These are phyloP conservation scores for Ciconia stormi DNA, from an alignment of 2,113 vertebrate species.

Conservation along the genomic window DNA sequence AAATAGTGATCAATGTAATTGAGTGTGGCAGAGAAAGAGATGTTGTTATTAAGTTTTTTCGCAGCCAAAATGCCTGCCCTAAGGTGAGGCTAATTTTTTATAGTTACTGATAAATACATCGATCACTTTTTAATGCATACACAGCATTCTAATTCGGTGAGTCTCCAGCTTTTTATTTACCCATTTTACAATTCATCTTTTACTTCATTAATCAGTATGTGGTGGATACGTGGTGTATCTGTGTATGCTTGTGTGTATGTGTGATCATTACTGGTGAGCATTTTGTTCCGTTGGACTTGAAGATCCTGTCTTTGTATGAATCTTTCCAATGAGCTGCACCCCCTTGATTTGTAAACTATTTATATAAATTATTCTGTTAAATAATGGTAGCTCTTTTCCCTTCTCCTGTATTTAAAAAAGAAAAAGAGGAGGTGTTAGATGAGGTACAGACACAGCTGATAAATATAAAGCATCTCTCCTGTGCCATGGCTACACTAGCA, in stretches of 20 bases:
- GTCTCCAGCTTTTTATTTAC: background rate
- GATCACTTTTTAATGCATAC: background rate
- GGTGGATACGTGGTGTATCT: fast-evolving
- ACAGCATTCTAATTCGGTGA: background rate
- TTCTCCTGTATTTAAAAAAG: background rate
- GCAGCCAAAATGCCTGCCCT: background rate
- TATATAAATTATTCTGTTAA: background rate
- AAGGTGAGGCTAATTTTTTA: background rate
- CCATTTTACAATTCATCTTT: background rate
- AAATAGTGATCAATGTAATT: background rate
- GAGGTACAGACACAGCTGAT: background rate
- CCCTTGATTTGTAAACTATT: background rate
- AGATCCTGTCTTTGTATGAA: background rate
- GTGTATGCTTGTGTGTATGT: background rate
- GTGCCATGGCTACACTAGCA: background rate
- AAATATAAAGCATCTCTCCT: background rate
- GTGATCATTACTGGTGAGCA: fast-evolving
- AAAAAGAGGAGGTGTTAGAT: background rate
- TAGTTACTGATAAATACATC: background rate
- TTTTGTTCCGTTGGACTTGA: background rate
- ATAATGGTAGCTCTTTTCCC: background rate
- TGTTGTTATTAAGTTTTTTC: background rate
- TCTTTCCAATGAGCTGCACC: background rate
- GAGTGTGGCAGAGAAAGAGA: background rate
- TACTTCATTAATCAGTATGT: background rate